A percentile compares a stretch with the other conserved stretches of the same genome.
phyloP scores from a whole-genome alignment of 2,113 vertebrate species.

The Corythornis vintsioides region DNA sequence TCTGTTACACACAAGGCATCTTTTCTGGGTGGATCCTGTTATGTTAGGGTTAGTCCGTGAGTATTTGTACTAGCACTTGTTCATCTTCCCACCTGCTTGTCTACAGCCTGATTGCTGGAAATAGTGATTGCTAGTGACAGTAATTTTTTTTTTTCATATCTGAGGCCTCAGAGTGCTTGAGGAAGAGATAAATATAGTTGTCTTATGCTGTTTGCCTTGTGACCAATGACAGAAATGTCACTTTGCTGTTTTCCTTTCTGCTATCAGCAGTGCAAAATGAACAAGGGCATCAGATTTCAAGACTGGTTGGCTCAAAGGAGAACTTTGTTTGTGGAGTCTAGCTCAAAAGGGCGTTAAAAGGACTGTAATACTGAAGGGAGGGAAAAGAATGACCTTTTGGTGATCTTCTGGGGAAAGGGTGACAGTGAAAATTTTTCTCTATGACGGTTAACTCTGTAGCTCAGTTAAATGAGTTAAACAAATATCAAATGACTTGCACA shows the following conservation, averaged over 20 bases:
- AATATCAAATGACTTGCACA: background rate
- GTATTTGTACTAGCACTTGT: constrained; percentile 8
- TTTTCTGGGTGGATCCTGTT: background rate
- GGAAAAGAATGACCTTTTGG: background rate
- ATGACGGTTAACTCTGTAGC: background rate
- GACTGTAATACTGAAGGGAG: background rate
- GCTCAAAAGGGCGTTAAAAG: background rate
- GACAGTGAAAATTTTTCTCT: constrained; percentile 14
- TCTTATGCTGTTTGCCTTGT: background rate
- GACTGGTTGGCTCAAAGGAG: constrained; percentile 33
- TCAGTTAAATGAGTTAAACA: background rate
- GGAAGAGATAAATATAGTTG: constrained; percentile 36
- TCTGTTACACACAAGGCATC: constrained; percentile 2
- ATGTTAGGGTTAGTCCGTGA: background rate
- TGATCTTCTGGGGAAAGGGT: background rate
- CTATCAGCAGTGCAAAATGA: constrained; percentile 33
- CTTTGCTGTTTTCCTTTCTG: constrained; percentile 21
- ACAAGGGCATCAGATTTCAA: constrained; percentile 39
- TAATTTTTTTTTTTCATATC: background rate
- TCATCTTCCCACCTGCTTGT: constrained; percentile 6
- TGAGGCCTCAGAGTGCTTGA: background rate
- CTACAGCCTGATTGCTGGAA: constrained; percentile 1
- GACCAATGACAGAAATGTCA: background rate
- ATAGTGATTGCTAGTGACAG: background rate
- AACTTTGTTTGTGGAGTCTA: constrained; percentile 19